Conservation (phyloP, 1,140 invertebrate genomes). For the Drosophila fuyamai region DNA sequence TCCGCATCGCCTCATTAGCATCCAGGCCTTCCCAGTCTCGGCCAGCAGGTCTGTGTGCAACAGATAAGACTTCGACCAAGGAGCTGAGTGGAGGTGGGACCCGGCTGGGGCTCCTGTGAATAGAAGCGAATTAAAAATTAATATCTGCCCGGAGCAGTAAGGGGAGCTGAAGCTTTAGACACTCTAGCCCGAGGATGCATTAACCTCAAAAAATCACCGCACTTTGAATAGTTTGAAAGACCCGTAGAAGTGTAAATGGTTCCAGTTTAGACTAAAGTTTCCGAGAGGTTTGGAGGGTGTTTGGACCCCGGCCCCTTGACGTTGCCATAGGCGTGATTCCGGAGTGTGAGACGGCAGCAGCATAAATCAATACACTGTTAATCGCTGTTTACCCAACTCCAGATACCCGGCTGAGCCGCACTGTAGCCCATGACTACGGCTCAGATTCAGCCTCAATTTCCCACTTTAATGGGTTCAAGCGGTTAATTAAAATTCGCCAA, state of each 20-base stretch:
- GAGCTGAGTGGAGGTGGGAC: slow-evolving; percentile 1
- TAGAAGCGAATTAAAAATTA: slow-evolving; percentile 76
- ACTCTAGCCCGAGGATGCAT: slow-evolving; percentile 75
- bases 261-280: slow-evolving; percentile 2
- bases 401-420: slow-evolving; percentile 14
- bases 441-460: slow-evolving; percentile 1
- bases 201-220: slow-evolving; percentile 68
- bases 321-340: slow-evolving; percentile 44
- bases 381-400: slow-evolving; percentile 53
- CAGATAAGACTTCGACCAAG: slow-evolving; percentile 58
- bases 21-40: slow-evolving; percentile 24
- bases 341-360: slow-evolving; percentile 1
- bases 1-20: slow-evolving; percentile 56
- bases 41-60: slow-evolving; percentile 71
- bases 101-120: slow-evolving; percentile 44
- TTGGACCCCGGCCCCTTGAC: slow-evolving; percentile 1
- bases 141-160: slow-evolving; percentile 70
- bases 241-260: slow-evolving; percentile 30
- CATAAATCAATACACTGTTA: slow-evolving; percentile 65
- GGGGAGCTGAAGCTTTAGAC: slow-evolving; percentile 24
- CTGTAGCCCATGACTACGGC: slow-evolving; percentile 31
- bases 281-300: not conserved
- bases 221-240: slow-evolving; percentile 73
- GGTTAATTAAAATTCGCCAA: slow-evolving; percentile 80
- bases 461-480: slow-evolving; percentile 46